phyloP scores from a whole-genome alignment of 2,888 invertebrate species.

The Rhagonycha lutea region DNA sequence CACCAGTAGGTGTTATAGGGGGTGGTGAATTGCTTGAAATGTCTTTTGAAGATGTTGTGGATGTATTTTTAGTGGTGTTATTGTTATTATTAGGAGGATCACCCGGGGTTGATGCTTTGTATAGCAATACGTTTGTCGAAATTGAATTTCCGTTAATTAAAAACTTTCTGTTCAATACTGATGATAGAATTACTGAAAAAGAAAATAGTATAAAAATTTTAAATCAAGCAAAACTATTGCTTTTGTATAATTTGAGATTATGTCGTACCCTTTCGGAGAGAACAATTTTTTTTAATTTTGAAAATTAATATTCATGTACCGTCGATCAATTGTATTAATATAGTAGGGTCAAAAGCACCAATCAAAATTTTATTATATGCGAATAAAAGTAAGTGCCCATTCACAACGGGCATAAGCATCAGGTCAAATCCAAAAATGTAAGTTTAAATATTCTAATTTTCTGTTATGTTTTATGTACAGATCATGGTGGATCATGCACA shows the following conservation, averaged over 20 bases:
- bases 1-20: conserved; percentile 21
- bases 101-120: conserved; percentile 46
- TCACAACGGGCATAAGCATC: too few relatives aligned
- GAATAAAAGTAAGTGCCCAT: too few relatives aligned
- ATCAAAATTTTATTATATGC: too few relatives aligned
- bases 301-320: too few relatives aligned
- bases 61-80: neutral
- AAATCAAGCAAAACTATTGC: neutral
- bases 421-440: too few relatives aligned
- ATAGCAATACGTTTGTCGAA: conserved; percentile 44
- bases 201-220: neutral
- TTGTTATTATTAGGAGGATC: conserved; percentile 37
- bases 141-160: conserved; percentile 35
- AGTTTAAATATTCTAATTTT: too few relatives aligned
- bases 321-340: too few relatives aligned
- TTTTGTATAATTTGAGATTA: neutral
- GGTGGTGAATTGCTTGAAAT: conserved; percentile 29
- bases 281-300: neutral
- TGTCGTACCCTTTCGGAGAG: neutral
- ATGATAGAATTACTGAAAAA: conserved; percentile 44
- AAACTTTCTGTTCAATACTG: conserved; percentile 40
- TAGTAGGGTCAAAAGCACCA: too few relatives aligned
- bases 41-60: conserved; percentile 36
- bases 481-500: too few relatives aligned
- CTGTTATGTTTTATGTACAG: too few relatives aligned